Evolutionary conservation across 2,888 invertebrate species (phyloP).

Genomic region (Monochamus alternatus): DNA sequence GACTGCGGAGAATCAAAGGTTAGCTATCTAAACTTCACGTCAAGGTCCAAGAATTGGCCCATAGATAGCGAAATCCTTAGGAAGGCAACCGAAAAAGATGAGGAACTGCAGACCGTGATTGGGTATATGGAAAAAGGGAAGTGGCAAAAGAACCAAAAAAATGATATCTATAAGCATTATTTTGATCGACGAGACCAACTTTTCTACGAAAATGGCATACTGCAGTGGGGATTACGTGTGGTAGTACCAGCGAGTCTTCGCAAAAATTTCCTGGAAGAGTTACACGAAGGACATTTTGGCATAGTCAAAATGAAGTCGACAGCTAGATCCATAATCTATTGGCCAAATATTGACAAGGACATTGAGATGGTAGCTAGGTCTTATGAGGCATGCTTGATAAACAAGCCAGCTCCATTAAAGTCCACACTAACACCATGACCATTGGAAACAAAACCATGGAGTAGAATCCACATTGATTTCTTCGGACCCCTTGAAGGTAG

Average conservation of each 20-base stretch:
- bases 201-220: neutral
- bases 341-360: slow-evolving; percentile 8
- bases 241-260: neutral
- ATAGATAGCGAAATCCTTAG: neutral
- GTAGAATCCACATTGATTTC: neutral
- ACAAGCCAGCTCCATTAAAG: slow-evolving; percentile 12
- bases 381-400: neutral
- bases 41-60: neutral
- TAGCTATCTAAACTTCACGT: too few relatives aligned
- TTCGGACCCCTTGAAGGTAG: neutral
- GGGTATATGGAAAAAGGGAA: too few relatives aligned
- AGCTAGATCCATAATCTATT: too few relatives aligned
- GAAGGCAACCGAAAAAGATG: neutral
- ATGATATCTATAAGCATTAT: too few relatives aligned
- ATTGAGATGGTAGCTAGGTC: neutral
- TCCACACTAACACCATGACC: slow-evolving; percentile 4
- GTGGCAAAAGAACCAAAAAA: too few relatives aligned
- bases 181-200: too few relatives aligned
- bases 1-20: too few relatives aligned
- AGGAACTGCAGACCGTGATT: neutral
- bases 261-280: neutral
- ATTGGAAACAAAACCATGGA: slow-evolving; percentile 7
- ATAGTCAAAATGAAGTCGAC: neutral
- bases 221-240: slow-evolving; percentile 1
- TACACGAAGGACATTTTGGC: too few relatives aligned